Evolutionary conservation across 2,797 vertebrate species (phyloP).

Genomic region (Diceros bicornis): DNA sequence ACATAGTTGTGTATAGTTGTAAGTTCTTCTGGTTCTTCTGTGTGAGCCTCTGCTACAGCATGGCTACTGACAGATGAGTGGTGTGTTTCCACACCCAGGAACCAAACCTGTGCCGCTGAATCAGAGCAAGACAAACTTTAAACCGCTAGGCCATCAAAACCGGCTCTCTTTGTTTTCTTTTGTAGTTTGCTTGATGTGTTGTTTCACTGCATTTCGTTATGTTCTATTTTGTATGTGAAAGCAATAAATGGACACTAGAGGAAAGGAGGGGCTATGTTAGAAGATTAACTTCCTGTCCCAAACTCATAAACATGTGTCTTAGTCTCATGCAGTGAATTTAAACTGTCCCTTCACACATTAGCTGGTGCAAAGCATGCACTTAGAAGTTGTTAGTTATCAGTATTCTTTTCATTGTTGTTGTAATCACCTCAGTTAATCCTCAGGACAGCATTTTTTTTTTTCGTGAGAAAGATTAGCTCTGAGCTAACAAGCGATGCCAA

Average conservation of each 20-base stretch:
- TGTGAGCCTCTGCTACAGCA: too few species aligned
- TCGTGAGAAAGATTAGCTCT: too few species aligned
- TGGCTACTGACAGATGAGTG: too few species aligned
- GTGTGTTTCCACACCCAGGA: too few species aligned
- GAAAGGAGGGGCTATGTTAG: background rate
- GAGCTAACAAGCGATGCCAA: too few species aligned
- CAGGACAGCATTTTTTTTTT: background rate
- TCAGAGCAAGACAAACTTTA: too few species aligned
- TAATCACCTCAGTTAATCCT: constrained; percentile 1
- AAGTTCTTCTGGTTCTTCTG: too few species aligned
- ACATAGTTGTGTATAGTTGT: too few species aligned
- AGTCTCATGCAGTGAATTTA: background rate
- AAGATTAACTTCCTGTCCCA: background rate
- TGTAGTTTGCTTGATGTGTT: background rate
- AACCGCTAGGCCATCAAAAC: too few species aligned
- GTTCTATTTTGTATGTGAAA: background rate
- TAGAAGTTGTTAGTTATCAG: background rate
- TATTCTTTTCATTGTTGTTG: background rate
- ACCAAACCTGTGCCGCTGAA: too few species aligned
- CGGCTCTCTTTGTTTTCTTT: too few species aligned
- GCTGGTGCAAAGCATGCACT: background rate
- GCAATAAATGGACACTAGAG: background rate
- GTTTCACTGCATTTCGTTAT: background rate
- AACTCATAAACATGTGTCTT: background rate
- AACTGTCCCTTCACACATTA: background rate